Conservation (phyloP, 2,797 vertebrate genomes). For the Microchirus variegatus region DNA sequence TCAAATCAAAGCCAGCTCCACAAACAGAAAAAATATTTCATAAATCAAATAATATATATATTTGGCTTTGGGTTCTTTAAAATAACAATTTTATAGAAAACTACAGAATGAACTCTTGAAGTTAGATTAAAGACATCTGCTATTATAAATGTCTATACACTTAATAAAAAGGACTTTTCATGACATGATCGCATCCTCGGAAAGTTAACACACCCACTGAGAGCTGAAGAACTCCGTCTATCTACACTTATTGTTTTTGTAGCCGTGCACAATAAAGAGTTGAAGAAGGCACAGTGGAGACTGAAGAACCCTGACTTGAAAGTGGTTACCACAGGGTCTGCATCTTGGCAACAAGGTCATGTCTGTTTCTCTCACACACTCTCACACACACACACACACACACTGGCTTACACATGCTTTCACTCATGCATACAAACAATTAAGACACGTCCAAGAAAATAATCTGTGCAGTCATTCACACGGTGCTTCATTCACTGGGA, state of each 20-base stretch:
- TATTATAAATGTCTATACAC: conserved; percentile 22
- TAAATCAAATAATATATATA: conserved; percentile 36
- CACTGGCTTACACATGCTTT: conserved; percentile 22
- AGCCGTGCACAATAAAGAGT: conserved; percentile 5
- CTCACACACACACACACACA: conserved; percentile 10
- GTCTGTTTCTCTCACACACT: conserved; percentile 27
- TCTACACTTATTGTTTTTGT: conserved; percentile 38
- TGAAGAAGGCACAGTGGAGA: conserved; percentile 71
- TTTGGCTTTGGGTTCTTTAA: conserved; percentile 64
- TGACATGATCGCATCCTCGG: conserved; percentile 17
- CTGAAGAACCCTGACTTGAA: conserved; percentile 49
- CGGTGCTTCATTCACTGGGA: conserved; percentile 56
- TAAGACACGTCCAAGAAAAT: conserved; percentile 29
- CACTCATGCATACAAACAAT: conserved; percentile 33
- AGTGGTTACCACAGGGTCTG: conserved; percentile 53
- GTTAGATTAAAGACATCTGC: conserved; percentile 22
- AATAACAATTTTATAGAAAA: conserved; percentile 27
- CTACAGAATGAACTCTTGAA: conserved; percentile 13
- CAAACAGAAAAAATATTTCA: conserved; percentile 25
- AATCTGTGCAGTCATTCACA: conserved; percentile 21
- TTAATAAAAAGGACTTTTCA: conserved; percentile 49
- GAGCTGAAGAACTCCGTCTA: conserved; percentile 31
- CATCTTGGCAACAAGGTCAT: conserved; percentile 77
- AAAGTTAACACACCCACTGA: conserved; percentile 25
- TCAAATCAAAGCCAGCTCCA: conserved; percentile 50